Evolutionary conservation across 2,113 vertebrate genomes (phyloP).

Genomic region (Athene cunicularia): DNA sequence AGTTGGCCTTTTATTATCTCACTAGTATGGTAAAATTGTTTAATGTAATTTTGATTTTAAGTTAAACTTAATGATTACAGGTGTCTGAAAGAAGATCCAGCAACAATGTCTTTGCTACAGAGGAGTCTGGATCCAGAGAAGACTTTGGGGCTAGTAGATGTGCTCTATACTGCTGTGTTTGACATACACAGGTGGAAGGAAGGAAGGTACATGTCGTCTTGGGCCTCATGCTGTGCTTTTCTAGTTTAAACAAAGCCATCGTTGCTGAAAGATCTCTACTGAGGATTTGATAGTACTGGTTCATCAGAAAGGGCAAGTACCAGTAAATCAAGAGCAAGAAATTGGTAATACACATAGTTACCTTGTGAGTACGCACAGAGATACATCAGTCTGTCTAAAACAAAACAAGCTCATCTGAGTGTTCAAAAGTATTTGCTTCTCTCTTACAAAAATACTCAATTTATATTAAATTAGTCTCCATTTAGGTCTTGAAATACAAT

Average conservation of each 20-base stretch:
- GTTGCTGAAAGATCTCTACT: neutral
- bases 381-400: neutral
- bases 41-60: neutral
- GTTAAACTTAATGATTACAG: conserved; percentile 62
- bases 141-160: conserved; percentile 94
- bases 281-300: neutral
- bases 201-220: conserved; percentile 79
- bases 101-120: conserved; percentile 97
- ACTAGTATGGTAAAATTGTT: neutral
- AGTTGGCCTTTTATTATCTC: neutral
- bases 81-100: conserved; percentile 99
- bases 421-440: neutral
- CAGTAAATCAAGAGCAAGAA: neutral
- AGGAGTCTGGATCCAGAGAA: conserved; percentile 97
- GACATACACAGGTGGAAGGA: conserved; percentile 93
- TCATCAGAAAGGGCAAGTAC: neutral
- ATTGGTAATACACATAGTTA: neutral
- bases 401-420: neutral
- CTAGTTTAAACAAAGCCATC: neutral
- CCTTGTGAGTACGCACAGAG: neutral
- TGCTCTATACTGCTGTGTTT: conserved; percentile 94
- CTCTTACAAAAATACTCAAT: neutral
- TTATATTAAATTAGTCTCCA: neutral
- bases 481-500: neutral
- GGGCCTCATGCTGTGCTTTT: neutral